Evolutionary conservation across 1,140 invertebrate genomes (phyloP).

Genomic region (Arion vulgaris): DNA sequence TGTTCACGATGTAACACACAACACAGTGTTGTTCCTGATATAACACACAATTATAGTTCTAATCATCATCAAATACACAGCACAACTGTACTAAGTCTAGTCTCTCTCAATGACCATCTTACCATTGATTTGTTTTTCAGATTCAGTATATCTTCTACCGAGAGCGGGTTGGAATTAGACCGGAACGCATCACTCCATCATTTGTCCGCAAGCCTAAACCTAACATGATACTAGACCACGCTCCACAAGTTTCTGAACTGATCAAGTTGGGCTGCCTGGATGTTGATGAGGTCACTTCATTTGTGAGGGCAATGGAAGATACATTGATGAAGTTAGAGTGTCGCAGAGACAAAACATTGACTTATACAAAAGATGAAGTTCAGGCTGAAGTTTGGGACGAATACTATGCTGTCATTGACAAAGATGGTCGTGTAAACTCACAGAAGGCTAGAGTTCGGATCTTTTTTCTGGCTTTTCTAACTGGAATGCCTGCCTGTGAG

Average conservation of each 20-base stretch:
- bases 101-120: no score
- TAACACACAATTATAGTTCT: no score
- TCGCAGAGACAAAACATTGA: slow-evolving; percentile 77
- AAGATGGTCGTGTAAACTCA: slow-evolving; percentile 81
- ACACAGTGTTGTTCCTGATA: no score
- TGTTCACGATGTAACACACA: no score
- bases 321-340: slow-evolving; percentile 73
- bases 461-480: slow-evolving; percentile 94
- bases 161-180: slow-evolving; percentile 94
- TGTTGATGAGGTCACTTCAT: slow-evolving; percentile 92
- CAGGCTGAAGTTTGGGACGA: slow-evolving; percentile 98
- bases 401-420: slow-evolving; percentile 92
- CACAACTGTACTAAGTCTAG: no score
- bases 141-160: slow-evolving; percentile 99
- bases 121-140: no score
- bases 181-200: slow-evolving; percentile 85
- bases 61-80: no score
- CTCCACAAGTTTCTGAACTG: slow-evolving; percentile 93
- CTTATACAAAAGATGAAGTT: slow-evolving; percentile 98
- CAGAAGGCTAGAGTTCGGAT: slow-evolving; percentile 95
- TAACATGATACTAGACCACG: slow-evolving; percentile 91
- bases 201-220: slow-evolving; percentile 70
- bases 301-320: slow-evolving; percentile 91
- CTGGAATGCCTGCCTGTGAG: slow-evolving; percentile 88
- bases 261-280: slow-evolving; percentile 94